A percentile compares a stretch with the other conserved stretches of the same genome.
Evolutionary conservation across 2,888 invertebrate species (phyloP).

Genomic region (Hypsopygia costalis): DNA sequence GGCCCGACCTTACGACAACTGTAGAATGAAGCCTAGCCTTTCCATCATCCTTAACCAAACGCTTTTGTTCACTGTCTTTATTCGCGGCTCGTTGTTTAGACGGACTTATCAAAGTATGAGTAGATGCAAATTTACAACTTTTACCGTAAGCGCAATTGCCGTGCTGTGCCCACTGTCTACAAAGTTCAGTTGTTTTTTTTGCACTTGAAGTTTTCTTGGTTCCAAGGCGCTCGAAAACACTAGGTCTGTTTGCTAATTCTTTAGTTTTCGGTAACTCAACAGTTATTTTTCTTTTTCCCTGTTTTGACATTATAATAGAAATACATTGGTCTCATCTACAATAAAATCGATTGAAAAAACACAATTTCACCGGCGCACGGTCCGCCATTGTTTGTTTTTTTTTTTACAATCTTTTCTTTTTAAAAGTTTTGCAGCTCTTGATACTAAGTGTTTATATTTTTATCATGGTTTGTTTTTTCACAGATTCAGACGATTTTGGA

Average conservation of each 20-base stretch:
- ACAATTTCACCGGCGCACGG: constrained; percentile 35
- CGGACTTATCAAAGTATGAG: constrained; percentile 87
- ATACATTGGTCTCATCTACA: constrained; percentile 66
- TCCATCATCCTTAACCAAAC: constrained; percentile 80
- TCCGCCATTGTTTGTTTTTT: constrained; percentile 37
- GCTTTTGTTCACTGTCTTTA: constrained; percentile 81
- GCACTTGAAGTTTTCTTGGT: constrained; percentile 83
- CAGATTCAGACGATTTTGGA: no score
- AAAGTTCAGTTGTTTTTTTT: constrained; percentile 83
- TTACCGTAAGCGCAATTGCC: constrained; percentile 89
- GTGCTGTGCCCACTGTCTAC: constrained; percentile 88
- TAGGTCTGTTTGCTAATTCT: constrained; percentile 84
- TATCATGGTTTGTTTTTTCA: no score
- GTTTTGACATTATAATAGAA: constrained; percentile 79
- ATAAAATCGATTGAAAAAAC: constrained; percentile 37
- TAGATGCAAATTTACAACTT: constrained; percentile 87
- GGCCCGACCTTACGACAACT: constrained; percentile 79
- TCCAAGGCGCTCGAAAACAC: constrained; percentile 91
- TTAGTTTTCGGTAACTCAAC: constrained; percentile 87
- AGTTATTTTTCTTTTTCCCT: constrained; percentile 89
- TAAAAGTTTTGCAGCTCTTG: no score
- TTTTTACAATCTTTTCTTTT: no score
- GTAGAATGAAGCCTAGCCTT: constrained; percentile 84
- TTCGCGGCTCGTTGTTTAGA: constrained; percentile 86
- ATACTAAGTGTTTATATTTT: no score